phyloP scores from a whole-genome alignment of 2,888 invertebrate genomes.

The Mycogona germanica region DNA sequence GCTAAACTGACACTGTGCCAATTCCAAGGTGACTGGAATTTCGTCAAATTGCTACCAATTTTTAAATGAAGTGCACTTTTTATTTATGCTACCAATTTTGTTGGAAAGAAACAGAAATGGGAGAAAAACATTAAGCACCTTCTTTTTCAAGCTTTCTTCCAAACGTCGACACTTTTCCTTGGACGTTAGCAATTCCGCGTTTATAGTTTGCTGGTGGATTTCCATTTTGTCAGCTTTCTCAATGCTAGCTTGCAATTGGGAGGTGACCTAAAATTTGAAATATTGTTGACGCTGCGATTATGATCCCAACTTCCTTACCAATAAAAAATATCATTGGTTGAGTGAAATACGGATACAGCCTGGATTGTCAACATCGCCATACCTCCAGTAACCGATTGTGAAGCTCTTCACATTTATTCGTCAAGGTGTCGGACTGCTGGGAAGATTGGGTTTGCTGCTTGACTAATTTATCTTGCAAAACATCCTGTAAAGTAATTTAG shows the following conservation, averaged over 20 bases:
- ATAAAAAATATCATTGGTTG: too few species aligned
- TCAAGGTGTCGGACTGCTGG: constrained; percentile 4
- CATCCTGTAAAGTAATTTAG: neutral
- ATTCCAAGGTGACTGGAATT: too few species aligned
- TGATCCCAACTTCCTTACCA: too few species aligned
- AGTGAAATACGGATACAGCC: neutral
- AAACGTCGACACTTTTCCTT: neutral
- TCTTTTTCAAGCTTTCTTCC: neutral
- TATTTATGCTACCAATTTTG: too few species aligned
- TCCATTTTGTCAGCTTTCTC: neutral
- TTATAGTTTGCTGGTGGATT: neutral
- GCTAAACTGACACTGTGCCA: too few species aligned
- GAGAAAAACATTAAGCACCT: too few species aligned
- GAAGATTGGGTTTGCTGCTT: constrained; percentile 12
- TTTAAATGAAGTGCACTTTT: too few species aligned
- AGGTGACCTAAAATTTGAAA: neutral
- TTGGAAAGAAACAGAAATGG: too few species aligned
- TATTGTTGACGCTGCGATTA: too few species aligned
- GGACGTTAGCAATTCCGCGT: neutral
- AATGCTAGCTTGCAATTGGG: neutral
- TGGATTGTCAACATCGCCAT: constrained; percentile 10
- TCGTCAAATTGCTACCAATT: too few species aligned
- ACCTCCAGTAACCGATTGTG: constrained; percentile 14
- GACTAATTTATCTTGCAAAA: constrained; percentile 12
- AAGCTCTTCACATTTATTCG: constrained; percentile 12